Evolutionary conservation across 2,888 invertebrate species (phyloP), one percentile per base, ranked within the genome.

Genomic region (Pseudococcus longispinus): DNA sequence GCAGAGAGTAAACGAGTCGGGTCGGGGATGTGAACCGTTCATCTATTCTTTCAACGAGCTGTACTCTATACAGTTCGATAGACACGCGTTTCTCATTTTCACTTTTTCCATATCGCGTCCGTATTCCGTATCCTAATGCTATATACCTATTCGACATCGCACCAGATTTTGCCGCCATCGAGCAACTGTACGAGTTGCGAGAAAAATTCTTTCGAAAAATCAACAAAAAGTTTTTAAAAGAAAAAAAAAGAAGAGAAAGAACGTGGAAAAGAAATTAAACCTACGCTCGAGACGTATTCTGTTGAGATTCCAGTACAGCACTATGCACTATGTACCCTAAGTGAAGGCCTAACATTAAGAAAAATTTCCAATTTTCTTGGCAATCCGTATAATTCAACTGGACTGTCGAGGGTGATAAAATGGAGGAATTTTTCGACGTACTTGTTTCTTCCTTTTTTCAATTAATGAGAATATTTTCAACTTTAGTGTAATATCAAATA

Each of bases 41-140:
- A 65, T 65, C 65, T 65, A 65, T 65, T 65, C 65, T 65, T 65
- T 65, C 65, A 65, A 65, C 65, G 65, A 65, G 65, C 23, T 23
- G 15, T 51, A 51, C 51, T n/a, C 65, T 65, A 26, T 20, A 65
- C 65, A 65, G 65, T 65, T 65, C 65, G 65, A 65, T 65, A 65
- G 65, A 26, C 65, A 65, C 65, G 26, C 65, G 23, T 65, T 65
- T 65, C 65, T 65, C 65, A 65, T 65, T 65, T 65, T 65, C 65
- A 65, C 65, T 65, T 65, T 65, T 26, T 26, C 26, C 65, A 13
- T 65, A 65, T 65, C 60, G 23, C 60, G n/a, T 20, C 15, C 60
- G 60, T 60, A 60, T 18, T 20, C 15, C 60, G 60, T 60, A 60
- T 18, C 20, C 37, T 37, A 60, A 20, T 46, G 44, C 15, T 46